Conservation (phyloP, 1,140 invertebrate species). For the Zelostemma sp. region DNA sequence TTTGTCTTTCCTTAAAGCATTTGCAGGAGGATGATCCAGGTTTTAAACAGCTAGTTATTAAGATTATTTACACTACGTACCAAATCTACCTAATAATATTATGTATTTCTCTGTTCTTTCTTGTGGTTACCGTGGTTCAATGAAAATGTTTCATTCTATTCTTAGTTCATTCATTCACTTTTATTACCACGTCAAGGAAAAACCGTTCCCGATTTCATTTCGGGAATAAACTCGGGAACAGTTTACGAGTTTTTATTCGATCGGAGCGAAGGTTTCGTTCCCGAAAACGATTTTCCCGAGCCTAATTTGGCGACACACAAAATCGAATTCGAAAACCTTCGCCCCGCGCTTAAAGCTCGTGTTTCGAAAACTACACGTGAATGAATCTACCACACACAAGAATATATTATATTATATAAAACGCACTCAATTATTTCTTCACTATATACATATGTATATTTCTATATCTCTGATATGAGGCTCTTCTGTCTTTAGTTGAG, state of each 20-base stretch:
- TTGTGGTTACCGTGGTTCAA: constrained; percentile 64
- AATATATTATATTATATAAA: constrained; percentile 54
- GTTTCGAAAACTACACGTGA: constrained; percentile 48
- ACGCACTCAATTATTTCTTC: constrained; percentile 47
- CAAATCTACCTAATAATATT: constrained; percentile 54
- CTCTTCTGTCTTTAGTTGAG: constrained; percentile 71
- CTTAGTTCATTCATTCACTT: constrained; percentile 60
- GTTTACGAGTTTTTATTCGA: constrained; percentile 28
- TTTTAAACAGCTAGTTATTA: constrained; percentile 69
- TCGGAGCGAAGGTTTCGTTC: constrained; percentile 19
- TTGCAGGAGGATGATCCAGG: constrained; percentile 71
- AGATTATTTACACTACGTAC: constrained; percentile 63
- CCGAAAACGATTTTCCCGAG: too few relatives aligned
- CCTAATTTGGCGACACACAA: too few relatives aligned
- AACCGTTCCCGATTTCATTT: constrained; percentile 36
- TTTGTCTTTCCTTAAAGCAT: constrained; percentile 69
- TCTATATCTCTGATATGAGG: constrained; percentile 69
- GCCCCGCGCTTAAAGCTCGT: constrained; percentile 12
- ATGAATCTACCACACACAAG: constrained; percentile 60
- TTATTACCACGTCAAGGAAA: constrained; percentile 60
- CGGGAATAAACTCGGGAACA: constrained; percentile 15
- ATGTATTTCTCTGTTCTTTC: constrained; percentile 64
- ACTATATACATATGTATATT: constrained; percentile 62
- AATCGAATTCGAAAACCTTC: constrained; percentile 45
- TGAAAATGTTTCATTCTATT: constrained; percentile 59